These are phyloP conservation scores for Gadus macrocephalus DNA, from an alignment of 2,113 vertebrate species.

Conservation along the genomic window DNA sequence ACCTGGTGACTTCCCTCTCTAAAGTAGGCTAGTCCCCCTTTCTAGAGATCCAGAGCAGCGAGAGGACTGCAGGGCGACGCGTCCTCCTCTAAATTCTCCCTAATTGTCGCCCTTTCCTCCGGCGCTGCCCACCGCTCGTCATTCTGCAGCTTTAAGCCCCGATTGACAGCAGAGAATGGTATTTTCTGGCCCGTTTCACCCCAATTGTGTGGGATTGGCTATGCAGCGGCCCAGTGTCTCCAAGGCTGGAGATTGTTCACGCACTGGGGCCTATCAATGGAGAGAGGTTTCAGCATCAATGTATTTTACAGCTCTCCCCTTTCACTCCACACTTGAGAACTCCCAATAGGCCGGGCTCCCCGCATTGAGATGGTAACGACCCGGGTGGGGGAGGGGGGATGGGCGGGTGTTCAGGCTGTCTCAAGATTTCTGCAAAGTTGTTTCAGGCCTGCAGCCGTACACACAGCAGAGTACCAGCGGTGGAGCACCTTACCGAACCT, in stretches of 20 bases:
- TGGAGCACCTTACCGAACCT: too few species aligned
- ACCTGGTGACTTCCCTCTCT: constrained; percentile 23
- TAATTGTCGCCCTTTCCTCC: constrained; percentile 42
- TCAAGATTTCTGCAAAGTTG: constrained; percentile 19
- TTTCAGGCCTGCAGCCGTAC: constrained; percentile 21
- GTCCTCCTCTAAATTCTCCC: constrained; percentile 34
- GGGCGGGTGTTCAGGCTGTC: constrained; percentile 19
- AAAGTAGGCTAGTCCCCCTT: too few species aligned
- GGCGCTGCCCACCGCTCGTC: constrained; percentile 23
- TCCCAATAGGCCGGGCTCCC: constrained; percentile 58
- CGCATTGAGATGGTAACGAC: constrained; percentile 72
- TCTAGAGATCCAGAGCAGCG: background rate
- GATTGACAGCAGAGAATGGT: constrained; percentile 65
- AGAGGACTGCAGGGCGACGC: constrained; percentile 27
- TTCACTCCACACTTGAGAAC: constrained; percentile 73
- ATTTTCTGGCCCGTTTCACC: constrained; percentile 81
- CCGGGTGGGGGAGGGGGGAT: constrained; percentile 21
- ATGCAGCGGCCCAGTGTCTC: constrained; percentile 63
- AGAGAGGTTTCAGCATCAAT: constrained; percentile 67
- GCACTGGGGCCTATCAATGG: constrained; percentile 67
- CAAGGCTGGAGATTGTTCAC: constrained; percentile 68
- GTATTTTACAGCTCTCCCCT: constrained; percentile 74
- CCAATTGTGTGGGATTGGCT: constrained; percentile 73
- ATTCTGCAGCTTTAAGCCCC: constrained; percentile 54
- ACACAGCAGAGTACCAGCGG: background rate